Base-by-base conservation (phyloP, 2,113 vertebrate species). In the Nematolebias whitei region DNA sequence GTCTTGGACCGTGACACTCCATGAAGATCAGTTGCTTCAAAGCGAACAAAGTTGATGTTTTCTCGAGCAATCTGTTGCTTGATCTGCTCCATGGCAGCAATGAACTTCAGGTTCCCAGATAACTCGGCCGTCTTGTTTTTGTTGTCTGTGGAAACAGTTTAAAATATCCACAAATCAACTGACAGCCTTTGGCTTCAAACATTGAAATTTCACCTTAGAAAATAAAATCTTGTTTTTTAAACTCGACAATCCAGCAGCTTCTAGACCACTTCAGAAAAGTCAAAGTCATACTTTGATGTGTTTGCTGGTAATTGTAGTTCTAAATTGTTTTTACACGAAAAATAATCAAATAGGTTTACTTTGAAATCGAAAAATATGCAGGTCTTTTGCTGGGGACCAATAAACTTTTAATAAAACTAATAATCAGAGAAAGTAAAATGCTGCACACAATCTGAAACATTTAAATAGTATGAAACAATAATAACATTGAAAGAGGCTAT, bases 1-100 rank as follows among this genome's bases (percentile, higher is more conserved):
- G 90, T 98, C 90, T 97, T 98, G 71, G 95, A 98, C 80, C 95
- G 93, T 67, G 95, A 96, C 48, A 98, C 94, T 2, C 96, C 96
- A 7, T 98, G 96, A 63, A 98, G 93, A 74, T 98, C 96, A 41
- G 95, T 86, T 53, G 95, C 95, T 90, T 98, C 96, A 82, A 98
- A 98, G 63, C 94, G 91, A 35, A 98, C 92, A 79, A 98, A 96
- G 74, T 88, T 94, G 78, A 97, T 82, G 55, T 90, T 94, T 67
- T 96, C 95, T 71, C 91, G 91, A 63, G 91, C 87, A 77, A 97
- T 96, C 86, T 94, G 93, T 79, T 98, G 94, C 78, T 96, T 95
- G 83, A 98, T 96, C 68, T 92, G 92, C 75, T 96, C 96, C 91
- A 96, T 93, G 68, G 88, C 88, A 82, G 93, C 89, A 72, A 91